Base-by-base conservation (phyloP, 2,888 invertebrate genomes). In the Orthonychiurus folsomi region DNA sequence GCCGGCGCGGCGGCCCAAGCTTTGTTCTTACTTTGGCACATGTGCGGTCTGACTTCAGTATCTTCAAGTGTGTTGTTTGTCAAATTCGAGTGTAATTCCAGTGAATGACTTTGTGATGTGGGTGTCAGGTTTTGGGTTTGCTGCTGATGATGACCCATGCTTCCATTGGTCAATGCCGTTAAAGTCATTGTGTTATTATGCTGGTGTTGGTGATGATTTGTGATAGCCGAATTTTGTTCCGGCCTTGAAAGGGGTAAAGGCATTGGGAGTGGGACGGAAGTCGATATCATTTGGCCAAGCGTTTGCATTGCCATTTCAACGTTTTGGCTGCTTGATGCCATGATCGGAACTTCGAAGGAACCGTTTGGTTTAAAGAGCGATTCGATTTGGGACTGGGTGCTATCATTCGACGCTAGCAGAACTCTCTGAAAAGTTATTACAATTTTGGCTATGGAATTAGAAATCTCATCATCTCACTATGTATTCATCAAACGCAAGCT, bases 31-130 rank as follows among this genome's bases (percentile, higher is more conserved):
- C n/a, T n/a, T 55, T 66, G 57, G 26, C 66, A 56, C 59, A 62
- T 28, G 58, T 65, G 63, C 20, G 66, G 68, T 26, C 66, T 59
- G 23, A 63, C 66, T 12, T 57, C 63, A 24, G 47, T 37, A 15
- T 55, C 56, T 15, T 37, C 37, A 37, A 37, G 37, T 9, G 15
- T 15, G 15, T 37, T 15, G 15, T 37, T 37, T 37, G 37, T 37
- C 5, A 37, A 37, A 37, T 15, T 37, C 9, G 37, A 37, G 15
- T 37, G 37, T 9, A 37, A 15, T 37, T 37, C 37, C 37, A 37
- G 15, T 15, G 37, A 9, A 9, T 37, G 37, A 37, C 9, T 9
- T 37, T 37, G 37, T 37, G 37, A 37, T 37, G 37, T n/a, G n/a
- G n/a, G 15, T 15, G 15, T 37, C 37, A 37, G 9, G 15, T 37